Base-by-base conservation (phyloP, 1,140 invertebrate species). In the Bombus confusus region DNA sequence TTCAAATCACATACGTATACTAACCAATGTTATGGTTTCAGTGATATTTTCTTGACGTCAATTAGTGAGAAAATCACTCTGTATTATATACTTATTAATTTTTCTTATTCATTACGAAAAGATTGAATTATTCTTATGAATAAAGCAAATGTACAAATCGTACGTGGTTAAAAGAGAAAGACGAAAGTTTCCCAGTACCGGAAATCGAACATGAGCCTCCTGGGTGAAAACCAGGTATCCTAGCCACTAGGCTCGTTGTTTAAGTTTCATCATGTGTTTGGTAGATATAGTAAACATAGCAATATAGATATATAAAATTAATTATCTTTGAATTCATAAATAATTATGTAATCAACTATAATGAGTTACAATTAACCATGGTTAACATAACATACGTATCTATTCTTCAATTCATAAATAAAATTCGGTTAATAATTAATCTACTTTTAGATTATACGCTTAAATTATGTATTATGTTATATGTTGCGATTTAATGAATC, bases 201-300 rank as follows among this genome's bases (percentile, higher is more conserved):
- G 92, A 87, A 93, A 93, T 93, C 90, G 92, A 93, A 93, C 90
- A 90, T 92, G 92, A 92, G 92, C 91, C 91, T 93, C 89, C 92
- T 93, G 91, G 91, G 91, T 93, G 91, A 93, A 87, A 92, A 89
- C 91, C 91, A 92, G 91, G 81, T 91, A 92, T 92, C 91, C 91
- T 92, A 92, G 90, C 92, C 91, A 92, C 90, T 93, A 93, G 91
- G 0, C 0, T 2, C 2, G 1, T 74, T 52, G 15, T 31, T 52
- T 18, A 62, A 31, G 1, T 66, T 74, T 22, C 10, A 4, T 71
- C 1, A 37, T 15, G 1, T 1, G 12, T 2, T 43, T 12, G 37
- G 37, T 10, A 5, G 8, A 25, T 6, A 34, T 18, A 39, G 25
- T 28, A 28, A 72, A 80, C 31, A 41, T 6, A 69, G 31, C 64